Percentiles rank a stretch among this genome's conserved stretches.
phyloP scores from a whole-genome alignment of 2,797 vertebrate genomes.

The Lophotriccus pileatus region DNA sequence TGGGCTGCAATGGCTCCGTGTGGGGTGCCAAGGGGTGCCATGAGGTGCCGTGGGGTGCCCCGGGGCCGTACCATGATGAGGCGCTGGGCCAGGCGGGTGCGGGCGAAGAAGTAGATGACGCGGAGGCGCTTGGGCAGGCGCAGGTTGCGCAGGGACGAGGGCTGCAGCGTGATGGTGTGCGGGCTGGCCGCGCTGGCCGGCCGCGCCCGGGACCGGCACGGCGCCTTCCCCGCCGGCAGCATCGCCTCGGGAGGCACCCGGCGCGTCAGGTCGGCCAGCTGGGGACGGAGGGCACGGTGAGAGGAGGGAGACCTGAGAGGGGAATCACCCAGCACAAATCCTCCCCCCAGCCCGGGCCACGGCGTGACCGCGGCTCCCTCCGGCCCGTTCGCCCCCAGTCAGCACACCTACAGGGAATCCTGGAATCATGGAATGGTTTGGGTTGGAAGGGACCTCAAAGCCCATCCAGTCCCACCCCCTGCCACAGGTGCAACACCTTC shows the following conservation, averaged over 20 bases:
- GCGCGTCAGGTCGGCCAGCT: not conserved
- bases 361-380: accelerated
- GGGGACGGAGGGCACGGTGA: not conserved
- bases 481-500: not conserved
- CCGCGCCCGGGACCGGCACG: not conserved
- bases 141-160: conserved; percentile 1
- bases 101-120: conserved; percentile 10
- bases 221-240: not conserved
- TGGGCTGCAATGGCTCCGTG: not conserved
- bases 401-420: accelerated
- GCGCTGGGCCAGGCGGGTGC: not conserved
- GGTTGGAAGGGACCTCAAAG: not conserved
- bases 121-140: conserved; percentile 8
- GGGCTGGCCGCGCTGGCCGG: not conserved
- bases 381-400: not conserved
- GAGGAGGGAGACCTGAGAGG: not conserved
- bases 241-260: not conserved
- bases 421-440: accelerated
- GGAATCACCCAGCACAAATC: not conserved
- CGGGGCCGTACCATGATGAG: not conserved
- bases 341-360: accelerated
- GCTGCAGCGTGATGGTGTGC: conserved; percentile 3
- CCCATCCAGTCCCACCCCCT: accelerated
- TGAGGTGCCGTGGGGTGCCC: no score
- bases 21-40: not conserved